A percentile compares a stretch with the other conserved stretches of the same genome.
These are phyloP conservation scores for Phasianus colchicus DNA, from an alignment of 2,113 vertebrate species.

Conservation along the genomic window DNA sequence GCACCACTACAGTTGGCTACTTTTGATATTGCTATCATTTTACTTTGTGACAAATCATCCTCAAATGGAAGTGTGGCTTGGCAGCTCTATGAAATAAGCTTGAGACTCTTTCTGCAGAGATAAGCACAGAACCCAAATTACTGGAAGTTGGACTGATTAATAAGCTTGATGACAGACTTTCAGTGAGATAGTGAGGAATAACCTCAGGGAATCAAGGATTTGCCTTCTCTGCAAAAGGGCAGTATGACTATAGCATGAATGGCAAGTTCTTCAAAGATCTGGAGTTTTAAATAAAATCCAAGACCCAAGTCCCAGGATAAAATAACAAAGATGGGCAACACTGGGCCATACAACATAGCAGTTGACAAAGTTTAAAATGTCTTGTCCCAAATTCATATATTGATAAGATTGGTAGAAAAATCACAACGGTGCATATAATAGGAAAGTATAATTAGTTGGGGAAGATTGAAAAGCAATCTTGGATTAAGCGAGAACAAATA, in stretches of 20 bases:
- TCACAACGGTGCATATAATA: neutral
- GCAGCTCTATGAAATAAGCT: neutral
- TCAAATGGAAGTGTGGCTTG: neutral
- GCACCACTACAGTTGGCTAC: neutral
- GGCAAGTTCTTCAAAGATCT: neutral
- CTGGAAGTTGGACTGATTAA: neutral
- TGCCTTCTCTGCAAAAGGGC: neutral
- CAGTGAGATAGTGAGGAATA: neutral
- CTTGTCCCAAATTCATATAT: neutral
- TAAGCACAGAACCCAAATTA: neutral
- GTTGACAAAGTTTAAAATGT: neutral
- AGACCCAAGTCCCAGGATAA: neutral
- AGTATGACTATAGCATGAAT: neutral
- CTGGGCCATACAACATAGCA: neutral
- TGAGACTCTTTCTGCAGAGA: neutral
- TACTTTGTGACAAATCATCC: neutral
- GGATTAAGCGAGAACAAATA: constrained; percentile 1
- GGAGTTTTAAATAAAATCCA: neutral
- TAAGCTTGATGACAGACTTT: neutral
- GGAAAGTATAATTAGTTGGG: neutral
- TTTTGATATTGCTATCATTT: neutral
- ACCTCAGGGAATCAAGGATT: neutral
- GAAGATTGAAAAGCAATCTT: neutral
- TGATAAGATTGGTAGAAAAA: neutral
- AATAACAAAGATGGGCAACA: neutral